Evolutionary conservation across 2,797 vertebrate genomes (phyloP), one percentile per base, ranked within the genome.

Genomic region (Enteromius argenteus): DNA sequence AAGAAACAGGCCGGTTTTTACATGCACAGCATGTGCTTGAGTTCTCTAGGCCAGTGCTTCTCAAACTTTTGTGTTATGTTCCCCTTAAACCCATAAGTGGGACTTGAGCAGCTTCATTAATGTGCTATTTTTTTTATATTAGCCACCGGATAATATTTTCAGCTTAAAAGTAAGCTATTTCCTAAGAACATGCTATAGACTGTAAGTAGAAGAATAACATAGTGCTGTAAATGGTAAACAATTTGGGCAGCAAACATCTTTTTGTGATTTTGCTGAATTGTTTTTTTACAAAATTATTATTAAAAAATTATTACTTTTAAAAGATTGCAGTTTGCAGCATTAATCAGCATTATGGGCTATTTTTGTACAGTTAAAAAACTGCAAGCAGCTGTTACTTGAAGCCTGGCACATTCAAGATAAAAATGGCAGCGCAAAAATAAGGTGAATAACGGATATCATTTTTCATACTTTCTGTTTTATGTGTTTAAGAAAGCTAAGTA

Each of bases 11-110:
- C 75, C 5, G 27, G 11, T 19, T 51, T 79, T 68, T 46, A 51
- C 14, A 80, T 42, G 46, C 49, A 58, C 49, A 58, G 32, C 78
- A 39, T 23, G 42, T 53, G 37, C 42, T 35, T 5, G 51, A n/a
- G 44, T 39, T 23, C 27, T 30, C 53, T n/a, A 56, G 10, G 72
- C 46, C 51, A 39, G 35, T n/a, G 51, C 10, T 73, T 73, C 71
- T 21, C 71, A 11, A 73, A 73, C 71, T 51, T 51, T 73, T 73
- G 71, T 73, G 15, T 73, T 21, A 11, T 51, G 69, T 49, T 30
- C 23, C 69, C 8, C 4, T 73, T 51, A 51, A 51, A 30, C 71
- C 17, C 4, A 3, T 51, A 73, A 73, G 71, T 6, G 49, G 17
- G 27, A 9, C 46, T 32, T 2, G 11, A 72, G 14, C 46, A 10